Base-by-base conservation (phyloP, 1,140 invertebrate species). In the Popillia japonica region DNA sequence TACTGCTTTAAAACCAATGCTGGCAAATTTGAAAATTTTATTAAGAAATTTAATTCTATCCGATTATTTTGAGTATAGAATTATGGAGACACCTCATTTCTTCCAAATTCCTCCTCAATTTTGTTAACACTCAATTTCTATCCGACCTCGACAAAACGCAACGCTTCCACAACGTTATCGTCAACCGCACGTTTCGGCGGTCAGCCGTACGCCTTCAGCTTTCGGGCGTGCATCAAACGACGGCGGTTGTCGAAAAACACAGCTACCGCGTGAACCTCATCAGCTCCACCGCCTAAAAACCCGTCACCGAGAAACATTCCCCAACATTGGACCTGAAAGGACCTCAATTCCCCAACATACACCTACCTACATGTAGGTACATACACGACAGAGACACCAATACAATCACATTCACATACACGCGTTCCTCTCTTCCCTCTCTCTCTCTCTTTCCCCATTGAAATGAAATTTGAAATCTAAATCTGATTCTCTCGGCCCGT, bases 401-500 rank as follows among this genome's bases (percentile, higher is more conserved):
- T 75, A 83, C 82, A 78, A 83, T 79, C 83, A 68, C 61, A 68
- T 34, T 68, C 20, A 23, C 27, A 27, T 22, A 14, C 14, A 22
- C 61, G n/a, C 44, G 44, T 48, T 34, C 20, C 27, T n/a, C 59
- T 64, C 22, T 22, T 64, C 59, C 9, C 59, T 10, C 61, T 68
- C 61, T 81, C 83, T 80, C 82, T 80, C 83, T 27, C 61, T 64
- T 20, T 64, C 77, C 84, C 83, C 83, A 82, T 85, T 83, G 88
- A 81, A 83, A 83, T 81, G 78, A 85, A 83, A 83, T 84, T 85
- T 82, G 78, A 84, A 85, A 84, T 85, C 83, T 83, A 85, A 85
- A 85, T 88, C 87, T 87, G 87, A 86, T 88, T 88, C 87, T 87
- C 87, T 87, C 87, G 86, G 88, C 87, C 88, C 86, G 87, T 86